These are phyloP conservation scores for Phaethon lepturus DNA, from an alignment of 2,113 vertebrate genomes.

Conservation along the genomic window DNA sequence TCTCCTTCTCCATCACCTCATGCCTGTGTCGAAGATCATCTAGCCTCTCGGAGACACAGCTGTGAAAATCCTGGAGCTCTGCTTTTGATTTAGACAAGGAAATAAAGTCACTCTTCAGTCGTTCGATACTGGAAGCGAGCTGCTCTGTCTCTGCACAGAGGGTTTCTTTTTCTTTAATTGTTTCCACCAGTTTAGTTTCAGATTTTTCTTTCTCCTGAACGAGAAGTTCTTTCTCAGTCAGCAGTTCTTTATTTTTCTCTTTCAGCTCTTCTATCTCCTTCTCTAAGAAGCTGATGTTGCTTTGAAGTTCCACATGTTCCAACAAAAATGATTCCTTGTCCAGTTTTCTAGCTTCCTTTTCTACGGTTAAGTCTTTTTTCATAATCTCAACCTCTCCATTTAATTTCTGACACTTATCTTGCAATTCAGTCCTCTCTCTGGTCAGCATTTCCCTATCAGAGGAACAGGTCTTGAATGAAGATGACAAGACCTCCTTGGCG, in stretches of 20 bases:
- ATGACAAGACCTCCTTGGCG: constrained; percentile 70
- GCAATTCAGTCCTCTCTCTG: constrained; percentile 72
- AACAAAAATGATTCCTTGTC: constrained; percentile 67
- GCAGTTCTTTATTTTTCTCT: constrained; percentile 60
- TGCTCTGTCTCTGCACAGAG: constrained; percentile 63
- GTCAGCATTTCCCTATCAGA: constrained; percentile 73
- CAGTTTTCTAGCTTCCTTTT: constrained; percentile 72
- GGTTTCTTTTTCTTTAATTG: constrained; percentile 72
- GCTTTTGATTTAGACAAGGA: constrained; percentile 74
- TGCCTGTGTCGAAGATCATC: constrained; percentile 68
- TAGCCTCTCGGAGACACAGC: constrained; percentile 71
- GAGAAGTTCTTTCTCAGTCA: constrained; percentile 70
- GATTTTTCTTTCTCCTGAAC: constrained; percentile 72
- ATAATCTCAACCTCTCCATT: constrained; percentile 56
- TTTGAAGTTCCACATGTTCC: constrained; percentile 65
- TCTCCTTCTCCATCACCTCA: constrained; percentile 67
- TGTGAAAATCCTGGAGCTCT: constrained; percentile 69
- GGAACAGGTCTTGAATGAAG: constrained; percentile 73
- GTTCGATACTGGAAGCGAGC: constrained; percentile 72
- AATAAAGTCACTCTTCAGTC: constrained; percentile 70
- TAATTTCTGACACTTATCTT: constrained; percentile 75
- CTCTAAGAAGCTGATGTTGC: constrained; percentile 54
- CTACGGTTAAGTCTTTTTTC: constrained; percentile 66
- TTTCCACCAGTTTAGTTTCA: constrained; percentile 69
- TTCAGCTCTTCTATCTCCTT: constrained; percentile 68